Evolutionary conservation across 2,888 invertebrate genomes (phyloP), one percentile per base, ranked within the genome.

Genomic region (Ectropis crepuscularia): DNA sequence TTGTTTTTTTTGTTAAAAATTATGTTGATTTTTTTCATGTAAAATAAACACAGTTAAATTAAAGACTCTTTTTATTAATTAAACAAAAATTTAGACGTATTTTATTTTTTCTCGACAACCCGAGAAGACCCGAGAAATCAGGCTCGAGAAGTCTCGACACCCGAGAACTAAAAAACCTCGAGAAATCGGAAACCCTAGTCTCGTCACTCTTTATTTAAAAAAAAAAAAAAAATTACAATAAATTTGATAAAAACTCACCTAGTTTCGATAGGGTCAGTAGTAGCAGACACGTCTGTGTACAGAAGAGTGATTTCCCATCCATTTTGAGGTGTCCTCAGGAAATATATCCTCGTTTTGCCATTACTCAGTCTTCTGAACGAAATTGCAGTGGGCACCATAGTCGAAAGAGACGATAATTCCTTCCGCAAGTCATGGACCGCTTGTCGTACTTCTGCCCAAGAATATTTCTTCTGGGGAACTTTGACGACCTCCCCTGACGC

Each of bases 301-400:
- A 98, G 90, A 9, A 98, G 88, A 0, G 98, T 98, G 4, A 97
- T 97, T 86, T 98, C 98, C 95, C 98, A 97, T 11, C 97, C 96
- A 78, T 97, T 97, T 55, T 96, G 96, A 0, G 97, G 97, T 28
- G 97, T 96, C 74, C 97, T 96, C 67, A 99, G 93, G 85, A 98
- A 99, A 87, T 98, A 99, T 77, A 98, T 95, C 77, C 98, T 94
- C 9, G 95, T 96, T 74, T 96, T 95, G 42, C 96, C 97, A 87
- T 96, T 97, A 57, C 95, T 94, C 43, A 97, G 92, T 76, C 95
- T 95, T 63, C 97, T 94, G 87, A 98, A 98, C 41, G 96, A 95
- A 73, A 98, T 95, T 53, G 96, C 96, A 74, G 96, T 95, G 0
- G 98, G 98, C 16, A 97, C 95, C 94, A 97, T 96, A 0, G 96